These are phyloP conservation scores for Trissolcus japonicus DNA, from an alignment of 2,888 invertebrate genomes.

Conservation along the genomic window DNA sequence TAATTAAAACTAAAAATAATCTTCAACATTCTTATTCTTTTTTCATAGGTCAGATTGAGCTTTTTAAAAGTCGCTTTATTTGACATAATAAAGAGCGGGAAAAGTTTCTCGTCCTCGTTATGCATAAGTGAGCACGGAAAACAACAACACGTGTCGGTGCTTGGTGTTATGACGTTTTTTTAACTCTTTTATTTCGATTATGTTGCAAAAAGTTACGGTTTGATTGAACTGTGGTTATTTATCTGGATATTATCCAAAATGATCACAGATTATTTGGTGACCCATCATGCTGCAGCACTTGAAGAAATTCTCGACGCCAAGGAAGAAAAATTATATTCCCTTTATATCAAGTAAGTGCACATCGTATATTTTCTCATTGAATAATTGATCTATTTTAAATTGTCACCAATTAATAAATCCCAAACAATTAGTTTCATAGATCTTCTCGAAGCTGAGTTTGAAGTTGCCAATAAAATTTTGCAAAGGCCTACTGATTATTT, in stretches of 20 bases:
- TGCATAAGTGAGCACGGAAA: not conserved
- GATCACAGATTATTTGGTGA: slow-evolving; percentile 35
- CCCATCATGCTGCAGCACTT: slow-evolving; percentile 18
- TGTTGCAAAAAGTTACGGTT: not conserved
- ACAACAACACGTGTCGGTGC: not conserved
- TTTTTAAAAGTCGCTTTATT: too few relatives aligned
- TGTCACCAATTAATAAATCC: not conserved
- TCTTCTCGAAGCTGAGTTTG: slow-evolving; percentile 83
- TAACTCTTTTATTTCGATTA: not conserved
- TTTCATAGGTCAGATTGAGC: too few relatives aligned
- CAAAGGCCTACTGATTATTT: slow-evolving; percentile 81
- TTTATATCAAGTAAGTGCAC: slow-evolving; percentile 33
- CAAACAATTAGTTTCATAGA: slow-evolving; percentile 80
- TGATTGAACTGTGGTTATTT: not conserved
- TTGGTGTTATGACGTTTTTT: not conserved
- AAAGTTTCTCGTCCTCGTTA: not conserved
- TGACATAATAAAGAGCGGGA: not conserved
- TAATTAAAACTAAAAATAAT: too few relatives aligned
- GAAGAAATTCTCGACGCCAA: slow-evolving; percentile 25
- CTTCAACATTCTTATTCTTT: too few relatives aligned
- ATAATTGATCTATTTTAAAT: not conserved
- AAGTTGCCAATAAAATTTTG: slow-evolving; percentile 83
- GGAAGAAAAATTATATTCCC: slow-evolving; percentile 38
- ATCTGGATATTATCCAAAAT: slow-evolving; percentile 7
- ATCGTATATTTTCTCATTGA: not conserved